Conservation (phyloP, 1,140 invertebrate genomes). For the Ephestia elutella region DNA sequence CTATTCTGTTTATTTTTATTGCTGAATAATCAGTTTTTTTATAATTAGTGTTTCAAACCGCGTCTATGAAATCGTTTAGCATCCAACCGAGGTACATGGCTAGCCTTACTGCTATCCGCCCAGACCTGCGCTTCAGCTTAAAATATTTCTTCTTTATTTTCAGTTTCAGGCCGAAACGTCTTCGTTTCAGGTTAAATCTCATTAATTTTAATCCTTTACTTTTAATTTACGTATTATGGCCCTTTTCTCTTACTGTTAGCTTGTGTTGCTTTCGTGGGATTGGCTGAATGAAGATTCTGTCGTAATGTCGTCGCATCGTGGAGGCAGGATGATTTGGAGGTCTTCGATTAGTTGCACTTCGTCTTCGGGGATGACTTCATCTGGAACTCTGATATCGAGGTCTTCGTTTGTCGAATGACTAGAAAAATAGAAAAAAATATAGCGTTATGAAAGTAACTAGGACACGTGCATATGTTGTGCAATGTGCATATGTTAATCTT, state of each 20-base stretch:
- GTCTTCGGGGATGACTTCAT: conserved; percentile 44
- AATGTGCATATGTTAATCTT: too few species aligned
- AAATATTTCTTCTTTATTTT: conserved; percentile 18
- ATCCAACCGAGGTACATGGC: conserved; percentile 46
- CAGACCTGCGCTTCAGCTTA: conserved; percentile 26
- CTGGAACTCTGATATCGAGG: conserved; percentile 33
- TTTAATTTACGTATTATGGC: not conserved
- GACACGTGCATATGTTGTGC: too few species aligned
- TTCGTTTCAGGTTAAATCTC: not conserved
- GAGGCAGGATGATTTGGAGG: conserved; percentile 60
- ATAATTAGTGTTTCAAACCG: too few species aligned
- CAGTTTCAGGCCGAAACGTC: conserved; percentile 19
- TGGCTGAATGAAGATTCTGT: conserved; percentile 32
- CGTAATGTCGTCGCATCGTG: conserved; percentile 51
- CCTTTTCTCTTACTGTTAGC: conserved; percentile 5
- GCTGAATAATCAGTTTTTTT: not conserved
- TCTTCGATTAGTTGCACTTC: conserved; percentile 55
- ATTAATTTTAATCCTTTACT: not conserved
- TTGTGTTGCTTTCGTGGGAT: conserved; percentile 4
- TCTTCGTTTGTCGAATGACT: conserved; percentile 35
- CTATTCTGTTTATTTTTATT: not conserved
- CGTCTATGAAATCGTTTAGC: conserved; percentile 21
- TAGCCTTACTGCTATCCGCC: conserved; percentile 30
- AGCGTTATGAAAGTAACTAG: too few species aligned
- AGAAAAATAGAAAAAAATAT: conserved; percentile 14